A percentile compares a stretch with the other conserved stretches of the same genome.
phyloP scores from a whole-genome alignment of 2,797 vertebrate species.

The Malacoctenus gilli region DNA sequence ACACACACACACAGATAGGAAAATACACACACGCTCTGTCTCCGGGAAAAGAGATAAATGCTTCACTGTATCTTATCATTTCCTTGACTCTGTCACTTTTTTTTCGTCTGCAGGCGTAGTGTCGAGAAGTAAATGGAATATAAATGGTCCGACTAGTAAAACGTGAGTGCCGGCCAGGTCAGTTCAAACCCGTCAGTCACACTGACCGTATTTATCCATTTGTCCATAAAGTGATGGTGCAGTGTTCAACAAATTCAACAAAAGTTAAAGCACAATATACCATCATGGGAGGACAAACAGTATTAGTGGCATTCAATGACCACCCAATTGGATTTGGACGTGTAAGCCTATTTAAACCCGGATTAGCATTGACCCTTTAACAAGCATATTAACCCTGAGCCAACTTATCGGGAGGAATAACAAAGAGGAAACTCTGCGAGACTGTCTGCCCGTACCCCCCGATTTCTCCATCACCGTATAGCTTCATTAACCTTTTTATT shows the following conservation, averaged over 20 bases:
- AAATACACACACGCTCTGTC: too few species aligned
- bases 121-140: slow-evolving; percentile 15
- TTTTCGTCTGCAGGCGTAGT: slow-evolving; percentile 5
- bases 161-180: not conserved
- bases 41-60: slow-evolving; percentile 3
- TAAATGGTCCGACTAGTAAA: slow-evolving; percentile 1
- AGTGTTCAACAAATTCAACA: slow-evolving; percentile 13
- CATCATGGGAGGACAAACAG: slow-evolving; percentile 52
- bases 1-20: too few species aligned
- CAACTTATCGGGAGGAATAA: slow-evolving; percentile 57
- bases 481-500: slow-evolving; percentile 27
- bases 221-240: slow-evolving; percentile 6
- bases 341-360: slow-evolving; percentile 59
- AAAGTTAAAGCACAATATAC: slow-evolving; percentile 21
- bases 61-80: slow-evolving; percentile 8
- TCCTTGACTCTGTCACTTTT: slow-evolving; percentile 6
- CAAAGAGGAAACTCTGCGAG: slow-evolving; percentile 50
- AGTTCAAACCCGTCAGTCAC: slow-evolving; percentile 16
- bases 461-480: slow-evolving; percentile 10
- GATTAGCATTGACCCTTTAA: slow-evolving; percentile 65
- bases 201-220: slow-evolving; percentile 2
- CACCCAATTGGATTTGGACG: slow-evolving; percentile 62
- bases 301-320: slow-evolving; percentile 56
- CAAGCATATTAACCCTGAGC: slow-evolving; percentile 63
- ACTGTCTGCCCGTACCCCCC: slow-evolving; percentile 24